phyloP scores from a whole-genome alignment of 1,140 invertebrate species.

The Colletes latitarsis region DNA sequence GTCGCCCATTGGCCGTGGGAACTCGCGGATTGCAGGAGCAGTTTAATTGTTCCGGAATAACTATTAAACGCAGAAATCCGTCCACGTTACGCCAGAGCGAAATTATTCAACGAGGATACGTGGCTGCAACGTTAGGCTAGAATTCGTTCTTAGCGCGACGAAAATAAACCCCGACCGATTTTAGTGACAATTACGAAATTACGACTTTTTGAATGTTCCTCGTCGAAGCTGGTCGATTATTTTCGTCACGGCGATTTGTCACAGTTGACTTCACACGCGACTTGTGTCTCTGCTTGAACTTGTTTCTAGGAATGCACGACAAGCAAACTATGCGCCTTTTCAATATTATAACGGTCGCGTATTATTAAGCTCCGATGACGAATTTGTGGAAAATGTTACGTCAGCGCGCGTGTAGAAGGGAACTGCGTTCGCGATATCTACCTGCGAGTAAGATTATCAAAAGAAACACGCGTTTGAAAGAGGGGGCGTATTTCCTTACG shows the following conservation, averaged over 20 bases:
- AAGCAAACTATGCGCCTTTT: background rate
- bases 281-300: background rate
- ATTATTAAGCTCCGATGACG: background rate
- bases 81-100: background rate
- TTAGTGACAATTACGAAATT: too few species aligned
- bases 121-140: too few species aligned
- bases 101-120: background rate
- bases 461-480: too few species aligned
- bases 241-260: background rate
- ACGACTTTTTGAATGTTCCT: too few species aligned
- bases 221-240: background rate
- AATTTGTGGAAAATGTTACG: conserved; percentile 5
- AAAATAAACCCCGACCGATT: too few species aligned
- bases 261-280: background rate
- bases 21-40: conserved; percentile 18
- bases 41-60: conserved; percentile 43
- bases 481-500: background rate
- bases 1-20: conserved; percentile 26
- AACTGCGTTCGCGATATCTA: background rate
- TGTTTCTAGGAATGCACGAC: background rate
- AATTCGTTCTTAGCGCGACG: too few species aligned
- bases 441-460: too few species aligned
- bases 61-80: conserved; percentile 11
- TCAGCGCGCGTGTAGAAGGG: conserved; percentile 10
- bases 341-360: background rate